Conservation (phyloP, 2,888 invertebrate genomes). For the Polydrusus pterygomalis region DNA sequence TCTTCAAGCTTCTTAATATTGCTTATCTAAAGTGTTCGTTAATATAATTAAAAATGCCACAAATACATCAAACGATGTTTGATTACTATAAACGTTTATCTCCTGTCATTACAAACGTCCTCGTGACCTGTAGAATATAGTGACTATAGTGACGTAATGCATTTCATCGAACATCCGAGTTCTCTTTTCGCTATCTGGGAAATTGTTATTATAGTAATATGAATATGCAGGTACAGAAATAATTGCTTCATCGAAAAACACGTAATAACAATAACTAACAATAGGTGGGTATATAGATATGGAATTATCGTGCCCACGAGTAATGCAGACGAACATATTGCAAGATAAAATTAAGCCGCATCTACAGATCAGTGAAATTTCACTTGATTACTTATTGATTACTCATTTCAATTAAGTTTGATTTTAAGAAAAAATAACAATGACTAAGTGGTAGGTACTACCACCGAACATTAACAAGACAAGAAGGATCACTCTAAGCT, state of each 20-base stretch:
- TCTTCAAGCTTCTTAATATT: no score
- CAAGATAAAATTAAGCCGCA: neutral
- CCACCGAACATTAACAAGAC: no score
- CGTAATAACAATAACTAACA: constrained; percentile 11
- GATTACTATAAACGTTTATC: no score
- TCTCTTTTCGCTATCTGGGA: neutral
- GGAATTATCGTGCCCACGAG: constrained; percentile 1
- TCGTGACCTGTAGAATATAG: no score
- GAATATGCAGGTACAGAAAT: neutral
- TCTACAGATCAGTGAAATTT: neutral
- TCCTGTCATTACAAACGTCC: no score
- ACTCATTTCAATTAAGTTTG: neutral
- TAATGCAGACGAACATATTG: neutral
- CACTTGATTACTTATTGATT: neutral
- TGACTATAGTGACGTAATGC: no score
- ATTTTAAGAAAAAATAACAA: no score
- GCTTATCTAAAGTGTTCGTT: no score
- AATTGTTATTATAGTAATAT: neutral
- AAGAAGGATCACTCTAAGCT: no score
- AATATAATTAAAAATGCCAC: no score
- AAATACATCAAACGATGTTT: no score
- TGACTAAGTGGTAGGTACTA: no score
- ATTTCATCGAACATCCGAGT: neutral
- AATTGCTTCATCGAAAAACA: neutral
- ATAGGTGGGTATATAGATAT: constrained; percentile 4